phyloP scores from a whole-genome alignment of 2,797 vertebrate genomes.

The Sciurus carolinensis region DNA sequence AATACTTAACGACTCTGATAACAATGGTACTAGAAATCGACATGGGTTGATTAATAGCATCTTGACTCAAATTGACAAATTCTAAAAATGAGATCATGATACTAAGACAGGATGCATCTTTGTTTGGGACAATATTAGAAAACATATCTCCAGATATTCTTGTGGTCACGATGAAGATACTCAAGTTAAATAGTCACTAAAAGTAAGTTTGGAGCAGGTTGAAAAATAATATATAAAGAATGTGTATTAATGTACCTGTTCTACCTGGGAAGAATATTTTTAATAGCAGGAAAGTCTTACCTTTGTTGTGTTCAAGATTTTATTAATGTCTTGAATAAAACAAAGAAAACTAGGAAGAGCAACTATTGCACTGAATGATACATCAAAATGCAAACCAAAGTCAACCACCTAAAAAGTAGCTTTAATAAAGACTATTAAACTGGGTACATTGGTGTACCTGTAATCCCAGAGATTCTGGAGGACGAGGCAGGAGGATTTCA shows the following conservation, averaged over 20 bases:
- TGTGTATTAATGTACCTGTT: not conserved
- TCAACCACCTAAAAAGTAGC: not conserved
- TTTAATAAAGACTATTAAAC: not conserved
- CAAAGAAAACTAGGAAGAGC: not conserved
- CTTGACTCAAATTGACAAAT: not conserved
- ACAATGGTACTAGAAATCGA: not conserved
- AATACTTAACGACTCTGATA: not conserved
- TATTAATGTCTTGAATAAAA: not conserved
- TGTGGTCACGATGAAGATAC: not conserved
- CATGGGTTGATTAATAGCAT: not conserved
- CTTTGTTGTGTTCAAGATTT: constrained; percentile 2
- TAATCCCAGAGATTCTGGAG: no score
- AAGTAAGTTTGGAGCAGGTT: constrained; percentile 4
- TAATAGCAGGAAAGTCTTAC: not conserved
- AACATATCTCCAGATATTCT: constrained; percentile 13
- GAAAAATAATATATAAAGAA: constrained; percentile 17
- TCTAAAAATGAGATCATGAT: constrained; percentile 26
- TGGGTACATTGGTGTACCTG: no score
- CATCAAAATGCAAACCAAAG: constrained; percentile 28
- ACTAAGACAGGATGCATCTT: constrained; percentile 27
- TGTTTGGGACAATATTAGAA: not conserved
- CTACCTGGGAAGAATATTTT: not conserved
- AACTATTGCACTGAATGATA: not conserved
- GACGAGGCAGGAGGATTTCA: no score
- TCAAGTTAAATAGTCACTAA: not conserved